Evolutionary conservation across 2,797 vertebrate species (phyloP), one percentile per base, ranked within the genome.

Genomic region (Phrynocephalus guinanensis): DNA sequence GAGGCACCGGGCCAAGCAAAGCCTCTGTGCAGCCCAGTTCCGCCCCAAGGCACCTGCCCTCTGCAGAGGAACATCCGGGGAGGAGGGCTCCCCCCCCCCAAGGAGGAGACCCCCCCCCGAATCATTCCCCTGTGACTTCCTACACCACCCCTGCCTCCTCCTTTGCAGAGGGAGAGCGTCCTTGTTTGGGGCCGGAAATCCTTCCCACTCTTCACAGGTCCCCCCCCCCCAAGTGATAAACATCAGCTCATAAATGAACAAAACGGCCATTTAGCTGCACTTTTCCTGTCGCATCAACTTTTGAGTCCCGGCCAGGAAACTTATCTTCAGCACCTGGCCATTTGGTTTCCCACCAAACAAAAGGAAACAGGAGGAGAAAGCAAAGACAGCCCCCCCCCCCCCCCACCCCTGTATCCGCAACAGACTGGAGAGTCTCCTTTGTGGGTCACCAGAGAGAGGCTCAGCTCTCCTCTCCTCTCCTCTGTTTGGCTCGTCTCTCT

Each of bases 271-370:
- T 80, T 70, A 28, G 20, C 60, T 68, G 48, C 4, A 60, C 71
- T 44, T 44, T 15, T 30, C 13, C 13, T 77, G 50, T 22, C 33
- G 15, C 1, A 24, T 44, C 60, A 89, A 63, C 79, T 44, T 82
- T 70, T 20, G 86, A 71, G 18, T 20, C 84, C 73, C 26, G n/a
- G 87, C 63, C 73, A 89, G 84, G 89, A 91, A 90, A 63, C 5
- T 81, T 44, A 50, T 11, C 84, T 20, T 11, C 22, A 44, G 28
- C 60, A 67, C 60, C 44, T 2, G 26, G 28, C 38, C 79, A 85
- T 92, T 88, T 67, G 76, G 80, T 11, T 63, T 30, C 89, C 79
- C 48, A 60, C n/a, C 76, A 78, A 92, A 79, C 68, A 84, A 82
- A 5, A 91, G 52, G 88, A 90, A 84, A 66, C 67, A 33, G 76